phyloP scores from a whole-genome alignment of 2,888 invertebrate genomes.

The Phlogophora meticulosa region DNA sequence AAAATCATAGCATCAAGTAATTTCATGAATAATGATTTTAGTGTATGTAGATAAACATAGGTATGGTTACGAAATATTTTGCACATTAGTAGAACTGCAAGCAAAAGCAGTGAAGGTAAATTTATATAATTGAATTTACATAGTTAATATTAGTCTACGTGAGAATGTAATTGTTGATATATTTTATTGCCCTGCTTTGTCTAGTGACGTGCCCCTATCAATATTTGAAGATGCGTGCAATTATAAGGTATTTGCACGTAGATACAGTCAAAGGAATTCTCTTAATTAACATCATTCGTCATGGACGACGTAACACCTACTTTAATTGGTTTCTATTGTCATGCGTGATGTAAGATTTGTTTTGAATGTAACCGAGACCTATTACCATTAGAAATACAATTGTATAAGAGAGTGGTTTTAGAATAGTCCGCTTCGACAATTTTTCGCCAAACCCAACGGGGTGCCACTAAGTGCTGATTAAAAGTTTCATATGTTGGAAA shows the following conservation, averaged over 20 bases:
- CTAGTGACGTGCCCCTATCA: slow-evolving; percentile 40
- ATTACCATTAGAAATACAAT: slow-evolving; percentile 26
- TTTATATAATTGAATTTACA: slow-evolving; percentile 19
- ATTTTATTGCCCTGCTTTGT: slow-evolving; percentile 42
- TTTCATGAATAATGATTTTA: neutral
- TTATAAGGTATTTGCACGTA: slow-evolving; percentile 66
- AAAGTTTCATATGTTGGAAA: slow-evolving; percentile 83
- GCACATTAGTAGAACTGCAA: neutral
- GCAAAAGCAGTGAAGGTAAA: neutral
- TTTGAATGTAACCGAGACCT: slow-evolving; percentile 28
- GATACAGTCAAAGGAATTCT: slow-evolving; percentile 39
- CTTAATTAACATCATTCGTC: slow-evolving; percentile 32
- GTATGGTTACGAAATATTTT: too few species aligned
- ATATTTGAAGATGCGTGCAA: slow-evolving; percentile 50
- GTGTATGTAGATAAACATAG: too few species aligned
- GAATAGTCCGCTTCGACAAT: slow-evolving; percentile 32
- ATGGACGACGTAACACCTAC: slow-evolving; percentile 20
- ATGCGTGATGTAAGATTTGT: slow-evolving; percentile 17
- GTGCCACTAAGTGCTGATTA: slow-evolving; percentile 82
- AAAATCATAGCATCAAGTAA: neutral
- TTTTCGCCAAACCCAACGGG: slow-evolving; percentile 67
- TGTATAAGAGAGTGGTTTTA: slow-evolving; percentile 34
- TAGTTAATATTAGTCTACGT: slow-evolving; percentile 34
- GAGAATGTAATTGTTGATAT: slow-evolving; percentile 42
- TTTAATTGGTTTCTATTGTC: slow-evolving; percentile 17